phyloP scores from a whole-genome alignment of 2,113 vertebrate genomes.

The Stercorarius parasiticus region DNA sequence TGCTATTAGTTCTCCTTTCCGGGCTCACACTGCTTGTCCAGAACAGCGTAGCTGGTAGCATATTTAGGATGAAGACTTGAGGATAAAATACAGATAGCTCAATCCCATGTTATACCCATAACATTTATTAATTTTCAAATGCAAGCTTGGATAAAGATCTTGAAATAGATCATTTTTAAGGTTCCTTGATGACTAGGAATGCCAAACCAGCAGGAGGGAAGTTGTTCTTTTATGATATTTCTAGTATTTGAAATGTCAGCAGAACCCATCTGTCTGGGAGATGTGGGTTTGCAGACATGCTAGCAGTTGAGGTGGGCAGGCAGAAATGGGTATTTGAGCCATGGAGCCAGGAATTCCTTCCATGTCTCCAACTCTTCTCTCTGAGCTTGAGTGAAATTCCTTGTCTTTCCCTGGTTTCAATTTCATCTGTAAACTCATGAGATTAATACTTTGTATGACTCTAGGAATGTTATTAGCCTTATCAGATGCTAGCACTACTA shows the following conservation, averaged over 20 bases:
- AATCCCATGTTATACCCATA: not conserved
- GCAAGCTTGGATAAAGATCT: not conserved
- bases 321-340: not conserved
- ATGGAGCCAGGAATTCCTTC: not conserved
- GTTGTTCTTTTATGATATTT: not conserved
- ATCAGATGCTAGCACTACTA: not conserved
- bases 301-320: not conserved
- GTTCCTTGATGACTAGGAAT: not conserved
- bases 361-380: not conserved
- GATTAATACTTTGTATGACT: not conserved
- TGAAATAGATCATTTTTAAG: not conserved
- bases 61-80: not conserved
- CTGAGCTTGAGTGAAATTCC: not conserved
- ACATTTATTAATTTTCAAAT: not conserved
- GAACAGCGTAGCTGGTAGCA: fast-evolving
- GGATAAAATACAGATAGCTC: not conserved
- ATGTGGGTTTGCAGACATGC: not conserved
- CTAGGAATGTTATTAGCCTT: not conserved
- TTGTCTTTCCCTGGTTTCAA: not conserved
- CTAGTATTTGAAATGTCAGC: not conserved
- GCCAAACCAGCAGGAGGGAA: not conserved
- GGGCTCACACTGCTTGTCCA: not conserved
- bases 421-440: not conserved
- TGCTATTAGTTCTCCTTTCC: not conserved
- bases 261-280: not conserved